phyloP scores from a whole-genome alignment of 2,888 invertebrate species.

The Rotaria macrura region DNA sequence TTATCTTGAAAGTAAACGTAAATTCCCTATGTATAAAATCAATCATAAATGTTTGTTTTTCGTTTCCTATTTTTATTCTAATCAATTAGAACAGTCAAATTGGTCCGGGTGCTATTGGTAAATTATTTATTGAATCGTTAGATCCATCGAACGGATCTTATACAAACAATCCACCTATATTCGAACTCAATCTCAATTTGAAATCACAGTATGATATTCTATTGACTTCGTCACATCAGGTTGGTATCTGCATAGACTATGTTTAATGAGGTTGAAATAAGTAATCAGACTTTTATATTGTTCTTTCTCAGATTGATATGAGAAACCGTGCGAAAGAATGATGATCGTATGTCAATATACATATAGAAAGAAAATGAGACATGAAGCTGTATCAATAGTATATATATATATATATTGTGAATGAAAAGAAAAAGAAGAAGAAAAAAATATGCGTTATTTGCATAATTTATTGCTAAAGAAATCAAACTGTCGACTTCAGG shows the following conservation, averaged over 20 bases:
- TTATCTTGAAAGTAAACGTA: background rate
- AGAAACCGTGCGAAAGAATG: background rate
- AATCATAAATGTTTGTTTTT: too few species aligned
- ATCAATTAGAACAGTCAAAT: background rate
- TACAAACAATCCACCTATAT: background rate
- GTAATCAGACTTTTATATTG: background rate
- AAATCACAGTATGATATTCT: background rate
- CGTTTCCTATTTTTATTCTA: background rate
- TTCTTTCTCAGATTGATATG: background rate
- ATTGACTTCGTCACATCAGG: background rate
- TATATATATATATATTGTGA: background rate
- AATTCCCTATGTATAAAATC: background rate
- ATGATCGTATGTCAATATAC: background rate
- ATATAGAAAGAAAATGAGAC: background rate
- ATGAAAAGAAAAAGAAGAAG: background rate
- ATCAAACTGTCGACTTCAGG: background rate
- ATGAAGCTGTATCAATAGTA: background rate
- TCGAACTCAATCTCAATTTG: background rate
- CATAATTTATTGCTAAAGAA: constrained; percentile 15
- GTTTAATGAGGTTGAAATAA: background rate
- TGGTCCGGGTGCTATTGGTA: background rate
- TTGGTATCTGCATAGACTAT: background rate
- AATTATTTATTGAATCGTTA: background rate
- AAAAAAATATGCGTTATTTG: background rate
- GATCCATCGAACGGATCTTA: background rate